Conservation (phyloP, 2,113 vertebrate species). For the Balaenoptera acutorostrata region DNA sequence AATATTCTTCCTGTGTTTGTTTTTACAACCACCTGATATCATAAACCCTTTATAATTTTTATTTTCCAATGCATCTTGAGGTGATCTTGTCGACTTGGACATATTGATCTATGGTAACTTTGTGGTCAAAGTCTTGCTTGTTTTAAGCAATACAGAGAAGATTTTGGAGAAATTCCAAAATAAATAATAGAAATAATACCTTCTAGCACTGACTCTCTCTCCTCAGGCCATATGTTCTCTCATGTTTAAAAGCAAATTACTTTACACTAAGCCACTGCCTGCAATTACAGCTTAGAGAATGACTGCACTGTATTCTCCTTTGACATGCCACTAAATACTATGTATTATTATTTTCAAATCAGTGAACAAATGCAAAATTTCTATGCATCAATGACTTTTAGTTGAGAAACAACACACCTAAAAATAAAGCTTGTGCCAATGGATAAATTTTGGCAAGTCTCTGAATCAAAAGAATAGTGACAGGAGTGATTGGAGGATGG, state of each 20-base stretch:
- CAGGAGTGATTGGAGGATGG: conserved; percentile 59
- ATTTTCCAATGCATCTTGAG: background rate
- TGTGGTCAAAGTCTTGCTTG: background rate
- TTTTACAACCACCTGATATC: background rate
- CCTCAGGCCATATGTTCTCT: conserved; percentile 20
- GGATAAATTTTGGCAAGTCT: conserved; percentile 73
- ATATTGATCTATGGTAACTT: background rate
- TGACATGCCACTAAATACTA: conserved; percentile 57
- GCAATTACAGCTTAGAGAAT: conserved; percentile 68
- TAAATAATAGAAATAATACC: conserved; percentile 24
- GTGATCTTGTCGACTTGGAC: background rate
- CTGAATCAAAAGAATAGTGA: conserved; percentile 77
- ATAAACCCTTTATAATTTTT: background rate
- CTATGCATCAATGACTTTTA: conserved; percentile 69
- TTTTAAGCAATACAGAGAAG: background rate
- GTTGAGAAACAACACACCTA: conserved; percentile 71
- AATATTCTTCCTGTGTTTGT: background rate
- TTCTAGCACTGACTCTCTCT: conserved; percentile 19
- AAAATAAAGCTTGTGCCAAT: conserved; percentile 78
- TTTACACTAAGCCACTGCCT: conserved; percentile 51
- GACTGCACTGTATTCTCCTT: conserved; percentile 58
- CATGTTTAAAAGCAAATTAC: conserved; percentile 63
- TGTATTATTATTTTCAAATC: conserved; percentile 78
- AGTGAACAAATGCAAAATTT: conserved; percentile 77
- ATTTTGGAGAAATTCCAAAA: conserved; percentile 14